Evolutionary conservation across 2,888 invertebrate genomes (phyloP).

Genomic region (Microctonus aethiopoides): DNA sequence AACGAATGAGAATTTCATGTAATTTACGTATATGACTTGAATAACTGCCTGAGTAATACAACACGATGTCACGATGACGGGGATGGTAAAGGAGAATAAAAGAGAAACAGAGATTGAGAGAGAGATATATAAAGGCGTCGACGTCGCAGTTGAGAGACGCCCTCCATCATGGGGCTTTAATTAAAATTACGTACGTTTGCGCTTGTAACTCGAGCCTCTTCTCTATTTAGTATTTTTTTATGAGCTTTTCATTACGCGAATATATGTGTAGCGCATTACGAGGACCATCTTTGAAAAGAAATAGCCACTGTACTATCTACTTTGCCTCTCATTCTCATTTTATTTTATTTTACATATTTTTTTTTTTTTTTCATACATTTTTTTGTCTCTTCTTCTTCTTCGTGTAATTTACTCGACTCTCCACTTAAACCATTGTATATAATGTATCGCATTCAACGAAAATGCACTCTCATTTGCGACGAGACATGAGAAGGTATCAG

Average conservation of each 20-base stretch:
- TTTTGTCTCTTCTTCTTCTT: constrained; percentile 20
- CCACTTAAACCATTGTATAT: not conserved
- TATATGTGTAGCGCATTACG: constrained; percentile 32
- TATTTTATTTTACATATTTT: constrained; percentile 30
- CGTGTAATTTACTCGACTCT: constrained; percentile 1
- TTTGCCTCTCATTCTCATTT: constrained; percentile 33
- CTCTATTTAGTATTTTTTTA: constrained; percentile 61
- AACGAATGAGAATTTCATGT: constrained; percentile 55
- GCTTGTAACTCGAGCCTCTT: constrained; percentile 51
- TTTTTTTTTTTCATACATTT: constrained; percentile 23
- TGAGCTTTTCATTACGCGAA: constrained; percentile 62
- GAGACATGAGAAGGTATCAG: constrained; percentile 33
- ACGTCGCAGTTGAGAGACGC: constrained; percentile 34
- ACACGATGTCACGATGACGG: constrained; percentile 46
- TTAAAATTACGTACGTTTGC: constrained; percentile 65
- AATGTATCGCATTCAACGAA: constrained; percentile 21
- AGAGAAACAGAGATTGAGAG: constrained; percentile 22
- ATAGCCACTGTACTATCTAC: constrained; percentile 51
- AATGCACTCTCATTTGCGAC: constrained; percentile 55
- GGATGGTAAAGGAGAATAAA: constrained; percentile 32
- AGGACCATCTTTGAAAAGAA: constrained; percentile 55
- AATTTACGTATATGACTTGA: constrained; percentile 62
- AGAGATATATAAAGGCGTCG: constrained; percentile 25
- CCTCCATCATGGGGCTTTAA: constrained; percentile 61
- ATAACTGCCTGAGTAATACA: constrained; percentile 62